A percentile compares a stretch with the other conserved stretches of the same genome.
These are phyloP conservation scores for Leucoma salicis DNA, from an alignment of 2,888 invertebrate genomes.

Conservation along the genomic window DNA sequence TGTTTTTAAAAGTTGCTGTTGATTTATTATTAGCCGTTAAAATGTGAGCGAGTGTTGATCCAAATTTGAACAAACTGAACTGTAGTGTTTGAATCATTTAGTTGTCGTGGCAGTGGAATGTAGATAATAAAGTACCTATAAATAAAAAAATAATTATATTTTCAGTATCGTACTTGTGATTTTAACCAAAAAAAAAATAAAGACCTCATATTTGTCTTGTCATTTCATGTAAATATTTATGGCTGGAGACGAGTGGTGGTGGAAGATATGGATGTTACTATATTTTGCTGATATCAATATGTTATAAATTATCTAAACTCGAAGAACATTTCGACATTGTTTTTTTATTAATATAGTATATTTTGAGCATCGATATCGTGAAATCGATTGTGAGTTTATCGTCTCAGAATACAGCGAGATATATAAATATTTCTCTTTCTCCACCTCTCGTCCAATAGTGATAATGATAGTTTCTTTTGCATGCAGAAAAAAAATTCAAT, in stretches of 20 bases:
- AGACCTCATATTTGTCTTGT: constrained; percentile 57
- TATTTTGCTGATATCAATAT: too few species aligned
- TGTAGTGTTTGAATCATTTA: constrained; percentile 28
- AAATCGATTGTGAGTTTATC: background rate
- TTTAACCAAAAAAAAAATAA: constrained; percentile 78
- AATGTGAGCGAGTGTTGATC: constrained; percentile 26
- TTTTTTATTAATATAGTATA: too few species aligned
- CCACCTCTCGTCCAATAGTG: constrained; percentile 20
- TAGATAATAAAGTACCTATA: constrained; percentile 46
- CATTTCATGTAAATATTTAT: constrained; percentile 63
- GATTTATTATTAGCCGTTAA: too few species aligned
- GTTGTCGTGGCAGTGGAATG: constrained; percentile 45
- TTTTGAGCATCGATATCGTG: too few species aligned
- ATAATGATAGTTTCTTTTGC: constrained; percentile 25
- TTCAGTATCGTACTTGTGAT: constrained; percentile 75
- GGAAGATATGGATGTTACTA: background rate
- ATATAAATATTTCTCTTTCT: constrained; percentile 12
- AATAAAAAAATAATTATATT: constrained; percentile 58
- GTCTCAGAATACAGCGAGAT: background rate
- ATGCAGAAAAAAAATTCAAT: background rate
- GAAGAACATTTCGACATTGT: too few species aligned
- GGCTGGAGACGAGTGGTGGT: constrained; percentile 16
- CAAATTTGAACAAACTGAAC: constrained; percentile 22
- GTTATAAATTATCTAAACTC: too few species aligned
- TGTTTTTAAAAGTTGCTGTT: too few species aligned